Percentiles rank a stretch among this genome's conserved stretches.
Evolutionary conservation across 2,797 vertebrate genomes (phyloP).

Genomic region (Sebastes cheni): DNA sequence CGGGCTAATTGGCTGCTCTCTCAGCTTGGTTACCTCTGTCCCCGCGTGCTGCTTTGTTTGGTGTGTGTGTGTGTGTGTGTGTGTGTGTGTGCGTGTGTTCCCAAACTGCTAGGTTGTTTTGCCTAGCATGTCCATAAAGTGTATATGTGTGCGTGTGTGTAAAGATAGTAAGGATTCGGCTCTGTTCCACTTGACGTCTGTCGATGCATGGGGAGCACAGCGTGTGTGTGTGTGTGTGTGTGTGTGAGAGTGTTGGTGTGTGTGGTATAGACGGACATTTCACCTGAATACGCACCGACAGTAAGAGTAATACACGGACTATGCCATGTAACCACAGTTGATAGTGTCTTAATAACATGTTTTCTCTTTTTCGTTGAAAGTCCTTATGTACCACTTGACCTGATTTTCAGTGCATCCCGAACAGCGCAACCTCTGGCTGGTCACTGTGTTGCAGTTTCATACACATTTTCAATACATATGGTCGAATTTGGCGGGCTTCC

Average conservation of each 20-base stretch:
- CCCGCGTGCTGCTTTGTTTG: slow-evolving; percentile 25
- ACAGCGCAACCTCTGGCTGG: no score
- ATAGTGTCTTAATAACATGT: no score
- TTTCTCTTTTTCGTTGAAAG: no score
- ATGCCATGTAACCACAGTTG: no score
- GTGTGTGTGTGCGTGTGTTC: neutral
- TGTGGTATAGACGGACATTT: no score
- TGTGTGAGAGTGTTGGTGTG: neutral
- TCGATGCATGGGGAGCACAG: neutral
- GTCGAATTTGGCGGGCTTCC: no score
- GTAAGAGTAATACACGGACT: no score
- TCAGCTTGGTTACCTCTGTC: slow-evolving; percentile 40
- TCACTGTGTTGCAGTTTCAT: no score
- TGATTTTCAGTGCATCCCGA: no score
- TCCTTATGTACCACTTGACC: no score
- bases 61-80: neutral
- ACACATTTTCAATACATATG: no score
- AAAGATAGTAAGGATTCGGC: neutral
- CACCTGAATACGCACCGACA: no score
- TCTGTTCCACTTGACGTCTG: slow-evolving; percentile 1
- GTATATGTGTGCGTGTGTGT: neutral
- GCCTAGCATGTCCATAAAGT: neutral
- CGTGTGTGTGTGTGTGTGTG: neutral
- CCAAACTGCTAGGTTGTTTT: neutral
- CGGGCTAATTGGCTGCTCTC: slow-evolving; percentile 57